Conservation (phyloP, 2,113 vertebrate genomes). For the Nyctereutes procyonoides region DNA sequence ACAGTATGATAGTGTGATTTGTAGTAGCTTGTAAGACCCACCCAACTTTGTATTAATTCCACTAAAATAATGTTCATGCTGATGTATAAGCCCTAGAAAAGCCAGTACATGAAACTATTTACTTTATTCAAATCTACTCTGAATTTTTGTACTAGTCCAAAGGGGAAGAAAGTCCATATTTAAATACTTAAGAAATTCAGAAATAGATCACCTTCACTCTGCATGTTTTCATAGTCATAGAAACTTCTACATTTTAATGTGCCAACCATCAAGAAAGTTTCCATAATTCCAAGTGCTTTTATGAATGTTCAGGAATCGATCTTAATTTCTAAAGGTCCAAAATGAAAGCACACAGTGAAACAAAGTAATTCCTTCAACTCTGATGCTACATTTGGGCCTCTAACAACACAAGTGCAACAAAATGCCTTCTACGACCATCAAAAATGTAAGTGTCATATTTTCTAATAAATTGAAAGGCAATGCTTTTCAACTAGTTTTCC, state of each 20-base stretch:
- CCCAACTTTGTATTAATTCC: not conserved
- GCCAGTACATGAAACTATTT: not conserved
- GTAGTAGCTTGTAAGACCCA: not conserved
- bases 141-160: not conserved
- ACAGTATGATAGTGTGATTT: not conserved
- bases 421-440: not conserved
- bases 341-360: not conserved
- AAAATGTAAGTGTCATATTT: not conserved
- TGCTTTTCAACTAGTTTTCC: not conserved
- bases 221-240: not conserved
- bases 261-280: not conserved
- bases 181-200: not conserved
- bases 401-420: not conserved
- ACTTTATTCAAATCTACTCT: not conserved
- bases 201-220: not conserved
- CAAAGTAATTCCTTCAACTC: not conserved
- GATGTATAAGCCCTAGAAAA: not conserved
- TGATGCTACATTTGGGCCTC: not conserved
- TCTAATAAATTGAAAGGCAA: not conserved
- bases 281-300: not conserved
- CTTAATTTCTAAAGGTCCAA: not conserved
- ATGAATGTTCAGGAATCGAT: not conserved
- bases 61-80: not conserved
- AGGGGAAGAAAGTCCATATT: not conserved
- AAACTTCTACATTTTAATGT: not conserved